Base-by-base conservation (phyloP, 2,888 invertebrate species). In the Zygaena filipendulae region DNA sequence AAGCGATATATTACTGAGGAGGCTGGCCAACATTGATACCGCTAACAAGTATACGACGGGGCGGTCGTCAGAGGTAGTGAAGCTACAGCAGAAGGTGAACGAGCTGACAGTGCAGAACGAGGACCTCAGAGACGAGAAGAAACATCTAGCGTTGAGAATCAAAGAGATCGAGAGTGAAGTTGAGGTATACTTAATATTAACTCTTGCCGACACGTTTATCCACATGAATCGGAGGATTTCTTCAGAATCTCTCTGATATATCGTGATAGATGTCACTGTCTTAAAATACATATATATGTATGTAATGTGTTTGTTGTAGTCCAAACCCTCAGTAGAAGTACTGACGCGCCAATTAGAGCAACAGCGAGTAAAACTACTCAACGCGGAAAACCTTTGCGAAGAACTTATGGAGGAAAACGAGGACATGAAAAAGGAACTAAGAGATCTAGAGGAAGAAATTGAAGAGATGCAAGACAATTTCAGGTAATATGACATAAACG, bases 401-500 rank as follows among this genome's bases (percentile, higher is more conserved):
- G 95, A 94, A 49, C 77, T 97, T 22, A 93, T 95, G 90, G 96
- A 97, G 52, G 97, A 97, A 69, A 97, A 97, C 70, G 92, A 95
- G 53, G 91, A 92, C 42, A 91, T 96, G 77, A 94, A 95, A 58
- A 91, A 92, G 44, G 97, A 98, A 64, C 84, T 97, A 29, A 81
- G 91, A 18, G 95, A 96, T 52, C 83, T 98, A 52, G 97, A 97
- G 58, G 92, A 95, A 40, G 99, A 99, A 77, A 96, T 99, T 71
- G 98, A 99, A 56, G 99, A 99, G 71, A 90, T 99, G 88, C 97
- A 98, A 62, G 98, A 98, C 59, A 94, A 92, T 59, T 95, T 95
- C 64, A 86, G 91, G 82, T 87, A 59, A 4, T 16, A n/a, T n/a
- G 25, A 11, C 16, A 3, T 8, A 25, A 25, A 25, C 7, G 10